These are phyloP conservation scores for fruit fly (Drosophila melanogaster) DNA, from an alignment of 1,140 invertebrate species.

Conservation along the genomic window Release_6_plus_ISO1_MT NT_033777.3:26681501-26682000, in stretches of 20 bases:
- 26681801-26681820: slow-evolving; percentile 18
- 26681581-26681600: slow-evolving; percentile 53
- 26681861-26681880: slow-evolving; percentile 54
- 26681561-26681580: slow-evolving; percentile 74
- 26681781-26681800: slow-evolving; percentile 38
- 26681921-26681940: slow-evolving; percentile 38
- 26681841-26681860: slow-evolving; percentile 31
- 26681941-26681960: slow-evolving; percentile 80
- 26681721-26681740: slow-evolving; percentile 49
- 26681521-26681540: slow-evolving; percentile 23
- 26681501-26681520: slow-evolving; percentile 34
- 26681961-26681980: slow-evolving; percentile 84
- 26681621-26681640: slow-evolving; percentile 63
- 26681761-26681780: slow-evolving; percentile 37
- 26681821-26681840: slow-evolving; percentile 12
- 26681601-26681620: slow-evolving; percentile 46
- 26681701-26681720: slow-evolving; percentile 63
- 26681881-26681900: slow-evolving; percentile 21
- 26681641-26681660: slow-evolving; percentile 24
- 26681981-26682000: slow-evolving; percentile 84
- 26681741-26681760: slow-evolving; percentile 23
- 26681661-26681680: slow-evolving; percentile 37
- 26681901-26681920: slow-evolving; percentile 20
- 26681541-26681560: slow-evolving; percentile 19
- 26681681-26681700: slow-evolving; percentile 27